Percentiles rank a stretch among this genome's conserved stretches.
phyloP scores from a whole-genome alignment of 2,888 invertebrate species.

The Xylota segnis region DNA sequence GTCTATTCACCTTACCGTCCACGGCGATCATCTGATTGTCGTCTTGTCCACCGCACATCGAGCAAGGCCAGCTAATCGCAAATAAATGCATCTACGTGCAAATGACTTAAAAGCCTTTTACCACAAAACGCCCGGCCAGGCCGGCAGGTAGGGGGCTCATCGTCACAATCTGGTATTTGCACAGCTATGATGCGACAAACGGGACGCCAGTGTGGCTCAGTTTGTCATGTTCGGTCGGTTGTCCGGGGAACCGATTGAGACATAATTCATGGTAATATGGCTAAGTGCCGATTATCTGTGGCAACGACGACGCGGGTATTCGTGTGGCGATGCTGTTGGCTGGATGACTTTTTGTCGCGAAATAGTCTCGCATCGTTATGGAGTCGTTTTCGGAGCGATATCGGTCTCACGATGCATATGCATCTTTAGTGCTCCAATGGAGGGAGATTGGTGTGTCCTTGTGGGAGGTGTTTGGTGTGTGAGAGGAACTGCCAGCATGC shows the following conservation, averaged over 20 bases:
- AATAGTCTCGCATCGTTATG: conserved; percentile 59
- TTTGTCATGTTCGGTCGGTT: conserved; percentile 67
- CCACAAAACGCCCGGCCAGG: conserved; percentile 20
- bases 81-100: conserved; percentile 77
- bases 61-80: conserved; percentile 61
- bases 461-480: conserved; percentile 3
- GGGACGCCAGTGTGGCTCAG: conserved; percentile 35
- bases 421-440: conserved; percentile 26
- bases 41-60: conserved; percentile 57
- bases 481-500: conserved; percentile 1
- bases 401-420: conserved; percentile 52
- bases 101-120: conserved; percentile 73
- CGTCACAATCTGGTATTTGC: conserved; percentile 34
- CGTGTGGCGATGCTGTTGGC: conserved; percentile 28
- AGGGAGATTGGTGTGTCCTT: not conserved
- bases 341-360: conserved; percentile 61
- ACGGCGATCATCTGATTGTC: conserved; percentile 44
- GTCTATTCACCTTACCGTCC: conserved; percentile 38
- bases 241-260: conserved; percentile 71
- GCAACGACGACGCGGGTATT: conserved; percentile 21
- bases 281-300: conserved; percentile 75
- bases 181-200: conserved; percentile 14
- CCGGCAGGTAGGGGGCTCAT: conserved; percentile 33
- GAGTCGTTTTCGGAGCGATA: conserved; percentile 55
- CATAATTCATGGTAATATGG: conserved; percentile 75